Evolutionary conservation across 2,797 vertebrate genomes (phyloP).

Genomic region (Cuculus canorus): DNA sequence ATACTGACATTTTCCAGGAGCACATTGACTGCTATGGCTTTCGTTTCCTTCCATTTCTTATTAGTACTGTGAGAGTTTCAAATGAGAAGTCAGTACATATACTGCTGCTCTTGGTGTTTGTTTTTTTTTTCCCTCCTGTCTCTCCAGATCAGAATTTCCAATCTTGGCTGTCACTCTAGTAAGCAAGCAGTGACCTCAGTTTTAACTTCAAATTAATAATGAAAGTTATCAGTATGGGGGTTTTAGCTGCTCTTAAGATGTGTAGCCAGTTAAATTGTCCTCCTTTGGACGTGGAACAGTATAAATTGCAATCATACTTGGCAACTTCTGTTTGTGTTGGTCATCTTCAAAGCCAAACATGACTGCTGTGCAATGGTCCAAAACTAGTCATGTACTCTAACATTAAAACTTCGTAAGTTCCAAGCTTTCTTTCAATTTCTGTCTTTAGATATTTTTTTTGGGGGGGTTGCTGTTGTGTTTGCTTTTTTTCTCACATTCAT

Average conservation of each 20-base stretch:
- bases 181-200: neutral
- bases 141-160: neutral
- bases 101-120: neutral
- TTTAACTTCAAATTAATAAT: conserved; percentile 10
- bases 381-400: neutral
- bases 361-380: neutral
- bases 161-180: neutral
- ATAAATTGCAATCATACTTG: neutral
- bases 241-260: neutral
- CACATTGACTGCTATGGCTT: neutral
- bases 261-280: neutral
- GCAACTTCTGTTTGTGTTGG: neutral
- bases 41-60: neutral
- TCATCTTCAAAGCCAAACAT: neutral
- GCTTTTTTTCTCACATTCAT: neutral
- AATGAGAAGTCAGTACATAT: neutral
- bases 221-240: neutral
- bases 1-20: neutral
- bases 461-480: too few relatives aligned
- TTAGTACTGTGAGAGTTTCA: neutral
- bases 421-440: neutral
- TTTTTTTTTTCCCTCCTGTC: neutral
- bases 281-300: neutral
- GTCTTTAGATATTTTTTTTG: neutral
- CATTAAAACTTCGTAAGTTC: neutral